Evolutionary conservation across 2,113 vertebrate genomes (phyloP).

Genomic region (Camelus bactrianus): DNA sequence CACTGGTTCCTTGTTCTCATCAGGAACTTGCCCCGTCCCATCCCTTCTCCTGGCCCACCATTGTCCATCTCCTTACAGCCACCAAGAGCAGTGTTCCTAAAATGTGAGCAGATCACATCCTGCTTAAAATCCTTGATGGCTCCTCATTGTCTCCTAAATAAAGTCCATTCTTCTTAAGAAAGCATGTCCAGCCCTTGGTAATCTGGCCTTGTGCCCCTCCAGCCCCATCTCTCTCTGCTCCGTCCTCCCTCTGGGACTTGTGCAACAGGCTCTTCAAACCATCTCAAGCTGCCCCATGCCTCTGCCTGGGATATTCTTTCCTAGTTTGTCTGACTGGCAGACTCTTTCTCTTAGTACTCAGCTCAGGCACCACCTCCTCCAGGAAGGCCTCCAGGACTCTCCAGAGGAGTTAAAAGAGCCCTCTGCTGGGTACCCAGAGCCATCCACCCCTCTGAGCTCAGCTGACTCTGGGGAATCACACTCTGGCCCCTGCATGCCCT

Average conservation of each 20-base stretch:
- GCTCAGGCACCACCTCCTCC: not conserved
- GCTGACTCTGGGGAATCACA: too few relatives aligned
- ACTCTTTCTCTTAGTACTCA: not conserved
- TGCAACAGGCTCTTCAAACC: not conserved
- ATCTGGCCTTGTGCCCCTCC: not conserved
- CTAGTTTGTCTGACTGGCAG: not conserved
- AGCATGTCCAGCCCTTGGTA: not conserved
- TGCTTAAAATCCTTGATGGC: not conserved
- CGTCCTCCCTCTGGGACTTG: not conserved
- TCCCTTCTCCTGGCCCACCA: not conserved
- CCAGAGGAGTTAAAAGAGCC: not conserved
- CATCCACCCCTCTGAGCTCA: not conserved
- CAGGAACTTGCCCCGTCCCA: not conserved
- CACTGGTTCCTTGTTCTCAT: not conserved
- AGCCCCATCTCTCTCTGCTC: not conserved
- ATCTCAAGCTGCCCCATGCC: not conserved
- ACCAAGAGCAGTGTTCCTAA: not conserved
- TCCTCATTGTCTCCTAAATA: not conserved
- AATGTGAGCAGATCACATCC: not conserved
- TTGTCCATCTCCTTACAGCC: not conserved
- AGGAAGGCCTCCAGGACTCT: not conserved
- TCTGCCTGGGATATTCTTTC: not conserved
- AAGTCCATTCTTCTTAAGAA: not conserved
- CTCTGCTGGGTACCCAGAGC: not conserved
- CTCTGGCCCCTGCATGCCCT: not conserved